Conservation (phyloP, 2,888 invertebrate genomes). For the Drosophila koepferae region DNA sequence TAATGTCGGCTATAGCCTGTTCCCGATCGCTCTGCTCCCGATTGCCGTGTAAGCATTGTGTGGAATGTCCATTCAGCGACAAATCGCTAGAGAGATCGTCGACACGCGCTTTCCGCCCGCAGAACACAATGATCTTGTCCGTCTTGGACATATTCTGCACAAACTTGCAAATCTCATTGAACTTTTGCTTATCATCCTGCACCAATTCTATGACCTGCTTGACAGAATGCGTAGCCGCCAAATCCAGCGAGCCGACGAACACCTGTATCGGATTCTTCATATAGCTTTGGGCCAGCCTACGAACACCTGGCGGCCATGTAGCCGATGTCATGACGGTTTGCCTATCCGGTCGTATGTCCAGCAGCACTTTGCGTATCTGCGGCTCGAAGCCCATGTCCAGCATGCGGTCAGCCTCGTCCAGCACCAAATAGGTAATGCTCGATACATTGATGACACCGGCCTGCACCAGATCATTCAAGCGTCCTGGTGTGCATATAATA, state of each 20-base stretch:
- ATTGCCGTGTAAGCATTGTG: slow-evolving; percentile 95
- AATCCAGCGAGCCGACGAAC: slow-evolving; percentile 94
- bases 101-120: slow-evolving; percentile 93
- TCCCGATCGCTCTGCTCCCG: slow-evolving; percentile 93
- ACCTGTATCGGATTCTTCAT: slow-evolving; percentile 96
- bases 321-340: slow-evolving; percentile 99
- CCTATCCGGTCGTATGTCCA: slow-evolving; percentile 93
- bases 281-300: slow-evolving; percentile 93
- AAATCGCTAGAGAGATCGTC: slow-evolving; percentile 94
- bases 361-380: slow-evolving; percentile 93
- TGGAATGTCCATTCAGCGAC: slow-evolving; percentile 88
- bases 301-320: slow-evolving; percentile 96
- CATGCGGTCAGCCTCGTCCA: slow-evolving; percentile 97
- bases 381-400: slow-evolving; percentile 95
- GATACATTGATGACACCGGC: slow-evolving; percentile 90
- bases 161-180: slow-evolving; percentile 88
- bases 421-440: slow-evolving; percentile 93
- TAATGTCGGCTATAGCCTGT: slow-evolving; percentile 93
- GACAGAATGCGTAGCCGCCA: slow-evolving; percentile 95
- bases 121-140: slow-evolving; percentile 96
- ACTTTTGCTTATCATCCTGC: slow-evolving; percentile 89
- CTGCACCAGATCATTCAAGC: slow-evolving; percentile 95
- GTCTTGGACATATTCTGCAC: slow-evolving; percentile 88
- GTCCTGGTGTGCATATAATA: slow-evolving; percentile 97
- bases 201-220: slow-evolving; percentile 92